Percentiles rank a stretch among this genome's conserved stretches.
Conservation (phyloP, 2,888 invertebrate genomes). For the Gisinianus flammeolus region DNA sequence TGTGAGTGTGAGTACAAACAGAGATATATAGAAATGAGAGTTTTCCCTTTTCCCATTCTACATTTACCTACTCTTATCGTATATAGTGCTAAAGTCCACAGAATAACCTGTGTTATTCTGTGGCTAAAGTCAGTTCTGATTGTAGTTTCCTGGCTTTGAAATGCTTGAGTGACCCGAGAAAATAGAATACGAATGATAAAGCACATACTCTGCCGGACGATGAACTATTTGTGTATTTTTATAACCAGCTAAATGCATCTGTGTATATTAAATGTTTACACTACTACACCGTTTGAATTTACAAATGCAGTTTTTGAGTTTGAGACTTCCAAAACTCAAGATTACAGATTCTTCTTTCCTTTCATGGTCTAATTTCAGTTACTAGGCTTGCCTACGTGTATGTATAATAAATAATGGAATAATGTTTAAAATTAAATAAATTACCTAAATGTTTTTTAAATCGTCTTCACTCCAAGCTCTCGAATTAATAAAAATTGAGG, state of each 20-base stretch:
- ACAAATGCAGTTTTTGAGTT: too few species aligned
- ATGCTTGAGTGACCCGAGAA: conserved; percentile 34
- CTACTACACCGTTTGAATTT: not conserved
- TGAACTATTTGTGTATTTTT: conserved; percentile 12
- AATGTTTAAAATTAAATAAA: not conserved
- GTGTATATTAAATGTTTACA: not conserved
- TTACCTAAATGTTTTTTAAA: too few species aligned
- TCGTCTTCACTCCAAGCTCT: too few species aligned
- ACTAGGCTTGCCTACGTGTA: not conserved
- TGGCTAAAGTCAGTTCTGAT: conserved; percentile 12
- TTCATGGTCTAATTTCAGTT: not conserved
- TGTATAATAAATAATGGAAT: not conserved
- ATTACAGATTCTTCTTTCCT: too few species aligned
- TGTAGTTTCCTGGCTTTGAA: conserved; percentile 18
- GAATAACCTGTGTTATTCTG: too few species aligned
- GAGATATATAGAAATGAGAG: too few species aligned
- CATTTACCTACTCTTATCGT: too few species aligned
- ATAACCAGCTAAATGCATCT: not conserved
- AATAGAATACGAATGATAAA: conserved; percentile 31
- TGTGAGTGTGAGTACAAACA: too few species aligned
- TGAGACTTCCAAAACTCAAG: too few species aligned
- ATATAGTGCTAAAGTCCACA: too few species aligned
- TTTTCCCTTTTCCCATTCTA: too few species aligned
- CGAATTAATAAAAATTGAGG: too few species aligned
- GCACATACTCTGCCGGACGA: conserved; percentile 30